These are phyloP conservation scores for Cydia strobilella DNA, from an alignment of 1,140 invertebrate genomes.

Conservation along the genomic window DNA sequence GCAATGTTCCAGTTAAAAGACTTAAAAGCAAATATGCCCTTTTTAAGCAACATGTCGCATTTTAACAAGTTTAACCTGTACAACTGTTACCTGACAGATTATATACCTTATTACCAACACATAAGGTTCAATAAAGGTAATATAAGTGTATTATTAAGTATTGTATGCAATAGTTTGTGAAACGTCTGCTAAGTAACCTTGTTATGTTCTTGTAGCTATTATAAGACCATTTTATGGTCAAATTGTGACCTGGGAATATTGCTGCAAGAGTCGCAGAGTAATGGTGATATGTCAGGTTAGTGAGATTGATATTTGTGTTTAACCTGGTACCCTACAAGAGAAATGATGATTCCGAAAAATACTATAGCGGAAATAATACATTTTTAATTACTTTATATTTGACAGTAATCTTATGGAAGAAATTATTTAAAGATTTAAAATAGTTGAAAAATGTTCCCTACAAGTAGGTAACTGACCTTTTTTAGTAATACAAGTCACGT, in stretches of 20 bases:
- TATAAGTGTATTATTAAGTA: neutral
- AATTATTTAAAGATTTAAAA: too few relatives aligned
- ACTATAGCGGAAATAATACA: too few relatives aligned
- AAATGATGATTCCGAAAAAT: neutral
- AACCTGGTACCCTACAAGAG: neutral
- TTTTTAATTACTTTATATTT: too few relatives aligned
- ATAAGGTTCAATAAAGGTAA: neutral
- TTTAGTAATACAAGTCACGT: too few relatives aligned
- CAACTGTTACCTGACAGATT: neutral
- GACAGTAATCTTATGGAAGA: too few relatives aligned
- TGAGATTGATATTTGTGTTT: neutral
- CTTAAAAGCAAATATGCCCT: constrained; percentile 1
- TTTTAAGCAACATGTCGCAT: neutral
- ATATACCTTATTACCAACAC: neutral
- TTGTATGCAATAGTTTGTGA: constrained; percentile 6
- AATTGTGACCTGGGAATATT: constrained; percentile 22
- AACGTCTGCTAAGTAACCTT: constrained; percentile 32
- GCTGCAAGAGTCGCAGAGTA: neutral
- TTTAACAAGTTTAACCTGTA: neutral
- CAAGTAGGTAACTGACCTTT: too few relatives aligned
- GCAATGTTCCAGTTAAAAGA: neutral
- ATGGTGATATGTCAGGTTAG: neutral
- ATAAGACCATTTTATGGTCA: constrained; percentile 17
- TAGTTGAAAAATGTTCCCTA: too few relatives aligned
- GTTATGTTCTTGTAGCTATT: constrained; percentile 26